Conservation (phyloP, 2,113 vertebrate genomes). For the Talpa occidentalis region DNA sequence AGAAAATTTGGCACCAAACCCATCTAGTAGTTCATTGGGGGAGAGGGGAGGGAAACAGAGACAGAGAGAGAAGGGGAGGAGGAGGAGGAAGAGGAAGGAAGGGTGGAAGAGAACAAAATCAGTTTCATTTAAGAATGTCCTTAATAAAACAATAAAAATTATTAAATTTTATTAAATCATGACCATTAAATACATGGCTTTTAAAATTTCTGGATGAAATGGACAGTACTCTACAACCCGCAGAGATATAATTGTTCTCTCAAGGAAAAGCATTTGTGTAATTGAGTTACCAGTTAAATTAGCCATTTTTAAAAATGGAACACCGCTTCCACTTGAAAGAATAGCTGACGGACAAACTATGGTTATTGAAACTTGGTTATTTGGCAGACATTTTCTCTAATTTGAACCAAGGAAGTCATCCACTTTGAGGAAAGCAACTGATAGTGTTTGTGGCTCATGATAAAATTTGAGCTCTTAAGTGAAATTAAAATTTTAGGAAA, state of each 20-base stretch:
- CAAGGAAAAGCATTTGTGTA: background rate
- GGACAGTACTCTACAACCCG: background rate
- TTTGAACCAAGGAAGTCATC: slow-evolving; percentile 15
- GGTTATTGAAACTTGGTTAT: background rate
- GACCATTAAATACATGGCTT: background rate
- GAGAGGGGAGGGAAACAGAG: background rate
- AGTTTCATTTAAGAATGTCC: background rate
- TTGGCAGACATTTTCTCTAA: slow-evolving; percentile 17
- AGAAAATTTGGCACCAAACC: background rate
- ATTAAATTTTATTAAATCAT: background rate
- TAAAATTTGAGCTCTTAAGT: slow-evolving; percentile 31
- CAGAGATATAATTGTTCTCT: background rate
- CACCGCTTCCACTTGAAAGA: background rate
- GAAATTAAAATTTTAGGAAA: slow-evolving; percentile 39
- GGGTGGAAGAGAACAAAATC: background rate
- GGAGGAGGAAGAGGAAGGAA: background rate
- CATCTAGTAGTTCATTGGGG: background rate
- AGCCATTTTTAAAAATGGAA: background rate
- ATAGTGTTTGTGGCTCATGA: background rate
- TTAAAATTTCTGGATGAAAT: background rate
- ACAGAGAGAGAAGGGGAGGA: background rate
- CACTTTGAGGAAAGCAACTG: slow-evolving; percentile 1
- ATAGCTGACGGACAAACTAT: background rate
- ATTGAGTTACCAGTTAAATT: background rate
- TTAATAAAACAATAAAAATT: background rate